These are phyloP conservation scores for Echiichthys vipera DNA, from an alignment of 2,797 vertebrate genomes.

Conservation along the genomic window DNA sequence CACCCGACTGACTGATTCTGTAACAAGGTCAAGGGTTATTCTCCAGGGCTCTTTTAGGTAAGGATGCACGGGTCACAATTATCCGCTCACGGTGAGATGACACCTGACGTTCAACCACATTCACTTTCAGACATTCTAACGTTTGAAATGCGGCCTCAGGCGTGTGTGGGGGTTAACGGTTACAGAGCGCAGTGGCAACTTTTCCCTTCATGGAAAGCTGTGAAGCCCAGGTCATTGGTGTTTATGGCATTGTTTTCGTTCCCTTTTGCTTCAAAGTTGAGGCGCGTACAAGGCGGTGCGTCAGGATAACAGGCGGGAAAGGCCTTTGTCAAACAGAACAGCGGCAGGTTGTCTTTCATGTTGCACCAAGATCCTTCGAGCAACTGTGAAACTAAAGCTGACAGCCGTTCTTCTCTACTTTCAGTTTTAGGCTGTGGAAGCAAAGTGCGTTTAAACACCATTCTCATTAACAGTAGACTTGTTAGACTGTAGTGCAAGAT, in stretches of 20 bases:
- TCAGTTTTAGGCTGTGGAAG: not conserved
- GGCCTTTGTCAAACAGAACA: not conserved
- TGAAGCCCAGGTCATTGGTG: not conserved
- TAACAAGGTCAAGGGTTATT: constrained; percentile 14
- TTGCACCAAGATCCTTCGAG: not conserved
- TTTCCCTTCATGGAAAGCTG: not conserved
- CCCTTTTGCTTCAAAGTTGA: not conserved
- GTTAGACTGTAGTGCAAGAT: not conserved
- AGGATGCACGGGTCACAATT: not conserved
- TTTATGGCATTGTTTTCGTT: not conserved
- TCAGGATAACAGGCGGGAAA: not conserved
- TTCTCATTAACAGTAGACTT: not conserved
- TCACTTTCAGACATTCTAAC: not conserved
- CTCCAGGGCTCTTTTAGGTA: not conserved
- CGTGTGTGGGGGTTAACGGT: constrained; percentile 1
- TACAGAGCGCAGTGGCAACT: not conserved
- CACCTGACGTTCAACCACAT: not conserved
- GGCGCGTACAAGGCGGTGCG: not conserved
- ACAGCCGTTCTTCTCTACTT: too few relatives aligned
- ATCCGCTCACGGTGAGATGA: not conserved
- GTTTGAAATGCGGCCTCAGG: not conserved
- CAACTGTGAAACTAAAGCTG: not conserved
- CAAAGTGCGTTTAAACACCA: not conserved
- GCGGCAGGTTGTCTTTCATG: not conserved
- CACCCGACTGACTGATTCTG: constrained; percentile 5